Conservation (phyloP, 1,140 invertebrate species). For the Lepidurus apus region DNA sequence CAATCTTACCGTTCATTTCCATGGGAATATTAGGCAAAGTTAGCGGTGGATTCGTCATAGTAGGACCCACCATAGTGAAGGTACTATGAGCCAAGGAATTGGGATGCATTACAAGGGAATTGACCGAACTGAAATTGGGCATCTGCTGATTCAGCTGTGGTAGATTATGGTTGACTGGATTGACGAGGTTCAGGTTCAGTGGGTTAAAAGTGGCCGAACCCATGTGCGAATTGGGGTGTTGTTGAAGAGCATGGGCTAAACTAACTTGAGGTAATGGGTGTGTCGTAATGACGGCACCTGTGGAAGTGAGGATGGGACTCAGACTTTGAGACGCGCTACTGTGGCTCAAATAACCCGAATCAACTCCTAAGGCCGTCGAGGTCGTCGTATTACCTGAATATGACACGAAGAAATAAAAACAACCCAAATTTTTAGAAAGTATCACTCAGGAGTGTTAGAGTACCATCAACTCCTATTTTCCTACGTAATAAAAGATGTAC, state of each 20-base stretch:
- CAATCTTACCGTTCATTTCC: background rate
- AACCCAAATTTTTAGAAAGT: background rate
- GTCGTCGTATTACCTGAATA: background rate
- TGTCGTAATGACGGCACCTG: background rate
- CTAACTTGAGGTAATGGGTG: slow-evolving; percentile 10
- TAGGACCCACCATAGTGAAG: slow-evolving; percentile 1
- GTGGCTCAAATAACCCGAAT: slow-evolving; percentile 31
- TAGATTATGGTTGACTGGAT: background rate
- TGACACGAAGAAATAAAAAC: background rate
- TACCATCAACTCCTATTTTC: background rate
- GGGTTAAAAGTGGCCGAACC: background rate
- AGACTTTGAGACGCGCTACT: slow-evolving; percentile 27
- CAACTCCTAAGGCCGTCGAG: slow-evolving; percentile 5
- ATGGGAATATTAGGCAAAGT: background rate
- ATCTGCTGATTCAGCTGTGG: background rate
- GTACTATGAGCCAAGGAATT: background rate
- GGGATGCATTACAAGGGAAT: background rate
- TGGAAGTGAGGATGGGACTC: slow-evolving; percentile 25
- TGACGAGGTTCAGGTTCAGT: slow-evolving; percentile 1
- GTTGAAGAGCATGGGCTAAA: background rate
- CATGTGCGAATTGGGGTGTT: background rate
- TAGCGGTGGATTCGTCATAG: background rate
- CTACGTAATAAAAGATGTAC: background rate
- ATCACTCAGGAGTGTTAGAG: background rate
- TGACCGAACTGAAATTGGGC: background rate